Percentiles rank a stretch among this genome's conserved stretches.
These are phyloP conservation scores for Apeira syringaria DNA, from an alignment of 2,888 invertebrate species.

Conservation along the genomic window DNA sequence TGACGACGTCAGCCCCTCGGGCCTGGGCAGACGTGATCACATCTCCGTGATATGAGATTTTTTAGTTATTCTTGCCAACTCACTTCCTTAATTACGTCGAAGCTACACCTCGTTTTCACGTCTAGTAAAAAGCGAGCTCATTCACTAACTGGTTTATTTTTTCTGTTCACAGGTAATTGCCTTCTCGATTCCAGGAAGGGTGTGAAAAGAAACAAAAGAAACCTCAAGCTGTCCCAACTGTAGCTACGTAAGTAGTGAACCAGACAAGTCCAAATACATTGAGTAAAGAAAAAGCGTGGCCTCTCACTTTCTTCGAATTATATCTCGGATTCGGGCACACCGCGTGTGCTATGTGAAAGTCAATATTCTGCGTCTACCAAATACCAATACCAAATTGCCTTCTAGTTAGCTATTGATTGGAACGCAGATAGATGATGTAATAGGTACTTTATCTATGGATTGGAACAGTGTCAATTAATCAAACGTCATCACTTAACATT, in stretches of 20 bases:
- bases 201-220: conserved; percentile 22
- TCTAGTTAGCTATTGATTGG: conserved; percentile 43
- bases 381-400: too few relatives aligned
- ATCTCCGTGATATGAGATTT: too few relatives aligned
- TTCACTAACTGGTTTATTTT: conserved; percentile 32
- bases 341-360: conserved; percentile 63
- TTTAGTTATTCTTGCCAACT: too few relatives aligned
- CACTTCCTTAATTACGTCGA: conserved; percentile 4
- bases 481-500: too few relatives aligned
- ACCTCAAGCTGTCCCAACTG: conserved; percentile 20
- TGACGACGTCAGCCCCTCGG: too few relatives aligned
- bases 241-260: not conserved
- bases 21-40: too few relatives aligned
- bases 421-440: too few relatives aligned
- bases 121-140: conserved; percentile 21
- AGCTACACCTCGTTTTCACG: conserved; percentile 9
- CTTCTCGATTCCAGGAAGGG: conserved; percentile 23
- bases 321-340: conserved; percentile 57
- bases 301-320: conserved; percentile 75
- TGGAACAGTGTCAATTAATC: conserved; percentile 48
- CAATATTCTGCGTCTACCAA: conserved; percentile 53
- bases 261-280: conserved; percentile 49
- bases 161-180: conserved; percentile 51
- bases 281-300: conserved; percentile 70
- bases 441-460: conserved; percentile 54